Percentiles rank a stretch among this genome's conserved stretches.
Conservation (phyloP, 2,888 invertebrate genomes). For the Pimpla rufipes region DNA sequence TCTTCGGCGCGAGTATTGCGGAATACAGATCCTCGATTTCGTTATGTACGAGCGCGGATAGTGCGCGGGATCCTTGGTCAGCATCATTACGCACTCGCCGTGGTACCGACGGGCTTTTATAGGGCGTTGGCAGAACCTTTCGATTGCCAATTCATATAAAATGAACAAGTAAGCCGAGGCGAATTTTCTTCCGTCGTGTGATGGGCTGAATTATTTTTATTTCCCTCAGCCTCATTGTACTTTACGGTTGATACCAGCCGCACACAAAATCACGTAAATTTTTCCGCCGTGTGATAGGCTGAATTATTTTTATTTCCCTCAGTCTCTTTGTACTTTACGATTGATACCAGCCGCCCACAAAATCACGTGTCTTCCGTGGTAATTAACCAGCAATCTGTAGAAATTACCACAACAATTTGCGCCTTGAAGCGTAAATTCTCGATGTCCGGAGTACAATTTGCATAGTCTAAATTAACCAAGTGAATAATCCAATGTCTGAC, state of each 20-base stretch:
- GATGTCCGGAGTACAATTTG: background rate
- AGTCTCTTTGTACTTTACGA: too few relatives aligned
- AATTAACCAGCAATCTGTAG: background rate
- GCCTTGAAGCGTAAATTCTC: background rate
- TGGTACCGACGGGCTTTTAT: background rate
- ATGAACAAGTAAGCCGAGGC: conserved; percentile 39
- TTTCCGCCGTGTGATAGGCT: too few relatives aligned
- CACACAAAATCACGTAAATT: background rate
- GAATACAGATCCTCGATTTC: conserved; percentile 26
- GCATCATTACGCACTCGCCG: conserved; percentile 17
- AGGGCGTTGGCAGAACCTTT: conserved; percentile 10
- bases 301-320: too few relatives aligned
- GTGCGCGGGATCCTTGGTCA: conserved; percentile 24
- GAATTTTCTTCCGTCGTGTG: conserved; percentile 12
- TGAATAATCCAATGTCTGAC: conserved; percentile 46
- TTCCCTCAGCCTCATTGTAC: too few relatives aligned
- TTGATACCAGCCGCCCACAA: too few relatives aligned
- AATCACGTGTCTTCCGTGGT: too few relatives aligned
- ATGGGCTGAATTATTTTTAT: background rate
- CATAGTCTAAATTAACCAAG: conserved; percentile 20
- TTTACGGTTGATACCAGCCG: conserved; percentile 51
- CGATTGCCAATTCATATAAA: conserved; percentile 45
- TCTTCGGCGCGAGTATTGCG: conserved; percentile 44
- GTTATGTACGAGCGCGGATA: conserved; percentile 5
- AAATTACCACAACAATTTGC: background rate